phyloP scores from a whole-genome alignment of 37 sponge, comb jelly and placozoan species.

The Spongia lamella region DNA sequence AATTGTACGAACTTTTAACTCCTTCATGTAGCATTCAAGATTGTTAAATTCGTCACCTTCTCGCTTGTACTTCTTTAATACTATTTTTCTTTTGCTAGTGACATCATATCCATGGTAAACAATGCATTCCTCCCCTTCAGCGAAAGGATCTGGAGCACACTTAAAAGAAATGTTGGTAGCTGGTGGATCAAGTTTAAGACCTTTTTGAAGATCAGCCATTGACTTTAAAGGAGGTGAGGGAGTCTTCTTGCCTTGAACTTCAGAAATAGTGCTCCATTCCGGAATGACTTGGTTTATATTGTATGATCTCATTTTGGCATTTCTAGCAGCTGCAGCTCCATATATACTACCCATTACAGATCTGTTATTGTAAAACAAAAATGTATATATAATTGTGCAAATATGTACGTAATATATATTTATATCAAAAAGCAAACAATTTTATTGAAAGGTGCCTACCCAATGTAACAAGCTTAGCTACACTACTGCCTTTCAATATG shows the following conservation, averaged over 20 bases:
- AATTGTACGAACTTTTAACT: constrained; percentile 39
- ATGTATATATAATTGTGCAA: too few species aligned
- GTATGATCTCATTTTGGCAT: background rate
- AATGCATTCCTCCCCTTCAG: constrained; percentile 47
- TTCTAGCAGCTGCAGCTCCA: constrained; percentile 25
- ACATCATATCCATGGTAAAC: constrained; percentile 60
- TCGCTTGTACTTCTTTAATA: constrained; percentile 50
- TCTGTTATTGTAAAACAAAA: constrained; percentile 14
- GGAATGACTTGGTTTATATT: constrained; percentile 30
- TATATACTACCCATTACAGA: constrained; percentile 49
- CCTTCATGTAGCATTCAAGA: constrained; percentile 49
- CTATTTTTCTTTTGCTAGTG: constrained; percentile 20
- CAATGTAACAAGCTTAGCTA: too few species aligned
- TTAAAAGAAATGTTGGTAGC: constrained; percentile 38
- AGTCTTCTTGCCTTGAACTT: constrained; percentile 38
- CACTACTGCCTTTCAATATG: too few species aligned
- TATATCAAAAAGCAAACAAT: too few species aligned
- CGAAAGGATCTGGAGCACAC: constrained; percentile 58
- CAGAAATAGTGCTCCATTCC: constrained; percentile 35
- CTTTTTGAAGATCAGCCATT: constrained; percentile 40
- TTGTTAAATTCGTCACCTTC: constrained; percentile 13
- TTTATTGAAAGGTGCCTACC: too few species aligned
- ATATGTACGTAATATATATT: too few species aligned
- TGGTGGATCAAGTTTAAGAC: constrained; percentile 25
- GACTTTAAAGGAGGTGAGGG: constrained; percentile 15